Evolutionary conservation across 2,888 invertebrate species (phyloP), one percentile per base, ranked within the genome.

Genomic region (Formica aserva): DNA sequence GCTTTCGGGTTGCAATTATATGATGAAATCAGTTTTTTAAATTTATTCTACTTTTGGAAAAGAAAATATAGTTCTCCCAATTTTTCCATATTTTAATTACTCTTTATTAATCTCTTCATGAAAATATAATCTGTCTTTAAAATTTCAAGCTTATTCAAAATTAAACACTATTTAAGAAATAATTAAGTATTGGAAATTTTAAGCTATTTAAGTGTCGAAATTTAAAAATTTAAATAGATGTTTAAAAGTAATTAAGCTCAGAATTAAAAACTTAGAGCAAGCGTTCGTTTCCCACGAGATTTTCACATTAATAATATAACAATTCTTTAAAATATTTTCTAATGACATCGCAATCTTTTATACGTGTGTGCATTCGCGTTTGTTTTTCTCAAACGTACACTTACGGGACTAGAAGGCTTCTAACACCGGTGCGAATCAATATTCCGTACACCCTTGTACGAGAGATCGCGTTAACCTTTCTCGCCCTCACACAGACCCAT

Each of bases 381-480:
- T 63, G 38, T 18, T 41, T 81, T 74, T 41, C 62, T 84, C 74
- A 32, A 26, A 60, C 38, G 62, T 76, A 48, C n/a, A 82, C 26
- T n/a, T 41, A 48, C 18, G 35, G 67, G 60, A 48, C 67, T 77
- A 77, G 62, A 69, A 85, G 74, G 82, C 75, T 88, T 77, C 87
- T 86, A 71, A 87, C 85, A 66, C 63, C 72, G 77, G 62, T 65
- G 32, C 57, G 75, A 91, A 90, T 91, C 91, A 87, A 91, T 91
- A 91, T 88, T 85, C 85, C 85, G 78, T 82, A 77, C 81, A 82
- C 72, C 57, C 86, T 85, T 78, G 77, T 88, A 84, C 77, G 65
- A 55, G 86, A 90, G 89, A 91, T 87, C 87, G 87, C 86, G 89
- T 91, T 91, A 90, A 91, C 88, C 89, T 91, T 87, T 87, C 82